These are phyloP conservation scores for Galaxea fascicularis DNA, from an alignment of 92 coral and sea anemone species.

Conservation along the genomic window DNA sequence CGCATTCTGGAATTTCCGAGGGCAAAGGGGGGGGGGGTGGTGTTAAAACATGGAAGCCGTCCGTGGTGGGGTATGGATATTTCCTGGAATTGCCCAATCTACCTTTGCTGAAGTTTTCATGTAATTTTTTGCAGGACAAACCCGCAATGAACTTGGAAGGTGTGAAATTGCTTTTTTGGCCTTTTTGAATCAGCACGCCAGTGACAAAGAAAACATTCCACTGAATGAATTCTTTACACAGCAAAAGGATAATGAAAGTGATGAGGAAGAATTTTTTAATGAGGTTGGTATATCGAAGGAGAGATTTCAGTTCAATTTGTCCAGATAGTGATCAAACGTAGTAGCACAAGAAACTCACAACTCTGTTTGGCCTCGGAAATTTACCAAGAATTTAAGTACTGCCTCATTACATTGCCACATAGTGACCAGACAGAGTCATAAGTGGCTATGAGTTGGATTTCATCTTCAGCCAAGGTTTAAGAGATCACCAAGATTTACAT, in stretches of 20 bases:
- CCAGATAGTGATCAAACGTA: not conserved
- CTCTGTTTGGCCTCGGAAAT: not conserved
- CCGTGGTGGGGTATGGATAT: too few species aligned
- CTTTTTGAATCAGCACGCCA: slow-evolving; percentile 20
- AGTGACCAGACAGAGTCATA: not conserved
- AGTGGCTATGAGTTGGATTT: too few species aligned
- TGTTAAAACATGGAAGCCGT: too few species aligned
- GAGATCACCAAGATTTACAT: too few species aligned
- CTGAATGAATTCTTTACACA: slow-evolving; percentile 14
- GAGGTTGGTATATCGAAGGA: slow-evolving; percentile 14
- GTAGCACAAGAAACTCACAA: slow-evolving; percentile 8
- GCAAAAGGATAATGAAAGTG: not conserved
- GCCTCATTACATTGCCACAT: too few species aligned
- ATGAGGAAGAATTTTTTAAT: slow-evolving; percentile 17
- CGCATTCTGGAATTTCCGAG: too few species aligned
- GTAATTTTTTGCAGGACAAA: slow-evolving; percentile 19
- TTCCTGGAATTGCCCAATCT: too few species aligned
- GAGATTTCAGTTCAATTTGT: not conserved
- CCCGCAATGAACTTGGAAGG: slow-evolving; percentile 28
- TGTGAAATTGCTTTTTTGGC: slow-evolving; percentile 38
- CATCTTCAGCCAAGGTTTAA: too few species aligned
- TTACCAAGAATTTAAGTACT: not conserved
- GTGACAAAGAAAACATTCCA: slow-evolving; percentile 33
- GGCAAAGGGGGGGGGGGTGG: too few species aligned
- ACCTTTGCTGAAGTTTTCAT: not conserved